These are phyloP conservation scores for Ibidorhyncha struthersii DNA, from an alignment of 2,113 vertebrate genomes.

Conservation along the genomic window DNA sequence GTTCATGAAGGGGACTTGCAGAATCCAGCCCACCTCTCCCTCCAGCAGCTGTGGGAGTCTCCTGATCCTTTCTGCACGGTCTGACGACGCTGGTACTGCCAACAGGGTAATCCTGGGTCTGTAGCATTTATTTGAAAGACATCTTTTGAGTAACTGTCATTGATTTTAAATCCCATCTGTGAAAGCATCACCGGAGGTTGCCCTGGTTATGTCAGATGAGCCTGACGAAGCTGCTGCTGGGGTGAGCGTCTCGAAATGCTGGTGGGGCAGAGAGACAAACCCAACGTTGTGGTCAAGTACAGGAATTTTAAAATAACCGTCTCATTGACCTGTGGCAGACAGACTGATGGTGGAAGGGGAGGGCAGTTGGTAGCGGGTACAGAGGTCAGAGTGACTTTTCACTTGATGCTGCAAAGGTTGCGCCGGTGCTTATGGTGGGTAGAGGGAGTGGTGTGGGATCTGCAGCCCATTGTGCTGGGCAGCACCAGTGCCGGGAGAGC, in stretches of 20 bases:
- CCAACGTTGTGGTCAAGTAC: rapidly evolving
- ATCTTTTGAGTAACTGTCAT: neutral
- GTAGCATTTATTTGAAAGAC: neutral
- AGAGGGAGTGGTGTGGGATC: neutral
- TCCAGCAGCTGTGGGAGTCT: neutral
- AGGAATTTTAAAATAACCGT: neutral
- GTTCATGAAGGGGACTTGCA: rapidly evolving
- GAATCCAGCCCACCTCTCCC: neutral
- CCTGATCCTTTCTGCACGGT: neutral
- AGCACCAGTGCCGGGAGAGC: neutral
- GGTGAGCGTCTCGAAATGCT: neutral
- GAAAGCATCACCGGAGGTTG: neutral
- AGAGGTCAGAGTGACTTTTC: neutral
- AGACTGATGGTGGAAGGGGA: rapidly evolving
- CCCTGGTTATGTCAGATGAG: neutral
- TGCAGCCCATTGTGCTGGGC: neutral
- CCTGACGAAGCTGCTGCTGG: neutral
- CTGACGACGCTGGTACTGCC: neutral
- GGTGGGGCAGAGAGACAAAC: neutral
- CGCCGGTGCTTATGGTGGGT: rapidly evolving
- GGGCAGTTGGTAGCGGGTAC: rapidly evolving
- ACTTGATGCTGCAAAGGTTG: neutral
- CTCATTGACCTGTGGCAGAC: rapidly evolving
- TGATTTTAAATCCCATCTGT: neutral
- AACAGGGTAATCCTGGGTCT: neutral